phyloP scores from a whole-genome alignment of 2,888 invertebrate genomes.

The Cartodere bifasciata region DNA sequence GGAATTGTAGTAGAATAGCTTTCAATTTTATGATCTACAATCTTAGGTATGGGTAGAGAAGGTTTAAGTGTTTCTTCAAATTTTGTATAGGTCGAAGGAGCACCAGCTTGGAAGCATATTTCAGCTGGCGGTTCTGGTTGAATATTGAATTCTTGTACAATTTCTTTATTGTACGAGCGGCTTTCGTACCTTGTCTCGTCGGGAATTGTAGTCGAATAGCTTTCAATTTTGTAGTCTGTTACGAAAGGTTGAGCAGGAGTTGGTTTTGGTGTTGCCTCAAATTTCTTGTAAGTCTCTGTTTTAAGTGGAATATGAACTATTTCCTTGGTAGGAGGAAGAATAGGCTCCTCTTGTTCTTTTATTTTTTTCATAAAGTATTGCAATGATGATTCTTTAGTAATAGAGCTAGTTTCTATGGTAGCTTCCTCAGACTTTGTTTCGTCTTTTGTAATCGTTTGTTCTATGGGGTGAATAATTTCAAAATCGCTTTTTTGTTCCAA shows the following conservation, averaged over 20 bases:
- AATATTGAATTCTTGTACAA: conserved; percentile 16
- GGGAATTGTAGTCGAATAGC: no score
- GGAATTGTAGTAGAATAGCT: neutral
- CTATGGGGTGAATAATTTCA: conserved; percentile 21
- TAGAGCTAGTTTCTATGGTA: conserved; percentile 43
- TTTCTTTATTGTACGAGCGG: conserved; percentile 3
- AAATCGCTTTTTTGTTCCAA: conserved; percentile 22
- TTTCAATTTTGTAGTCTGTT: no score
- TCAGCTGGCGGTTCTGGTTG: conserved; percentile 12
- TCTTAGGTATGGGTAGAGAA: conserved; percentile 1
- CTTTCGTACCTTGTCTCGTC: conserved; percentile 2
- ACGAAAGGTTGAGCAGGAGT: neutral
- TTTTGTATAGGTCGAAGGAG: conserved; percentile 2
- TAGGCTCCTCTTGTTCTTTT: conserved; percentile 36
- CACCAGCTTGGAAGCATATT: conserved; percentile 6
- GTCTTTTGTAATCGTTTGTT: conserved; percentile 22
- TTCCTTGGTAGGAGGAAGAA: conserved; percentile 33
- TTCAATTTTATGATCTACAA: conserved; percentile 1
- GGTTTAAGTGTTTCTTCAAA: conserved; percentile 1
- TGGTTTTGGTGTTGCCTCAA: conserved; percentile 24
- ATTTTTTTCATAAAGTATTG: conserved; percentile 55
- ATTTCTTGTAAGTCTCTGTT: conserved; percentile 34
- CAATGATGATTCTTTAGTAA: conserved; percentile 50
- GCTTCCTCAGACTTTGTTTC: conserved; percentile 21
- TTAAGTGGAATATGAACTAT: conserved; percentile 26